Evolutionary conservation across 1,140 invertebrate species (phyloP).

Genomic region (Pristionchus pacificus): DNA sequence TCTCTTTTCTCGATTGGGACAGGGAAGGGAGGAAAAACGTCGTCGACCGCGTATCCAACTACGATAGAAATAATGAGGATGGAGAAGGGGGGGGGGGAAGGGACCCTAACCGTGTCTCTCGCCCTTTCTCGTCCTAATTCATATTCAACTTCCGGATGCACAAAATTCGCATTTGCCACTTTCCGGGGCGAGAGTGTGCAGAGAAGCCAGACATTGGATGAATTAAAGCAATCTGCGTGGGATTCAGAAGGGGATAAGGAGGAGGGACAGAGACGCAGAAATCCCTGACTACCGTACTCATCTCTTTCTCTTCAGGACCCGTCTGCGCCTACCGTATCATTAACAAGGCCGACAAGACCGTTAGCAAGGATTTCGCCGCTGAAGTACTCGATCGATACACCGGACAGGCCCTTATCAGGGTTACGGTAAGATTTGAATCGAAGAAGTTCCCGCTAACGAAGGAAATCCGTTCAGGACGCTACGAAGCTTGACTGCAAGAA

Average conservation of each 20-base stretch:
- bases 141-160: not conserved
- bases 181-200: too few relatives aligned
- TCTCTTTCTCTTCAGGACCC: slow-evolving; percentile 39
- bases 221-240: too few relatives aligned
- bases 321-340: slow-evolving; percentile 51
- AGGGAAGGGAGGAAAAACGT: too few relatives aligned
- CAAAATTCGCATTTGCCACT: too few relatives aligned
- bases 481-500: slow-evolving; percentile 47
- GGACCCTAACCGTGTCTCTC: not conserved
- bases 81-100: not conserved
- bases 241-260: too few relatives aligned
- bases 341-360: too few relatives aligned
- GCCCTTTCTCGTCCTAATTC: not conserved
- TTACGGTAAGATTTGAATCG: slow-evolving; percentile 26
- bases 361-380: slow-evolving; percentile 42
- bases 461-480: slow-evolving; percentile 16
- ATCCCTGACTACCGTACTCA: too few relatives aligned
- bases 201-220: slow-evolving; percentile 21
- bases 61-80: not conserved
- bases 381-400: slow-evolving; percentile 46
- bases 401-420: slow-evolving; percentile 45
- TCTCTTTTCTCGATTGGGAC: too few relatives aligned
- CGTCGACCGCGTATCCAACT: too few relatives aligned
- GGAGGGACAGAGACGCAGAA: too few relatives aligned
- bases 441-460: not conserved